Base-by-base conservation (phyloP, 2,113 vertebrate species). In the Cisticola juncidis region DNA sequence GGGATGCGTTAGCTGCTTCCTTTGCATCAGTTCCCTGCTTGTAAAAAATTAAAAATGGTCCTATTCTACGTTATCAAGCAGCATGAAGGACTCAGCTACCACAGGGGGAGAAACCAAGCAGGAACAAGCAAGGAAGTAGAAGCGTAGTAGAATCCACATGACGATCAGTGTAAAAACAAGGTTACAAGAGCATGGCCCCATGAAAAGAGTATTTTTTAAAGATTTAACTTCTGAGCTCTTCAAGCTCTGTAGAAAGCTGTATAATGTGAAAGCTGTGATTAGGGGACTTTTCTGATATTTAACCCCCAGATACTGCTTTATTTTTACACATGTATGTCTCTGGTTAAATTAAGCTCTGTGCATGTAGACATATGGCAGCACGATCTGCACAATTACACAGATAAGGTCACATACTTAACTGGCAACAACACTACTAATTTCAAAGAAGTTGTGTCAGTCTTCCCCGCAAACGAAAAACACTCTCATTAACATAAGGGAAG, bases 381-480 rank as follows among this genome's bases (percentile, higher is more conserved):
- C 88, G 95, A 94, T 97, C 96, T 97, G 96, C 84, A 96, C 86
- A 91, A 96, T 91, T 95, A 84, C 76, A 94, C 36, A 84, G 94
- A 95, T 96, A 95, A 97, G 95, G 96, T 96, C 94, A 95, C 95
- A 89, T 42, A 92, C 65, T 95, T 86, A 79, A 91, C 89, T 95
- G 88, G 96, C 88, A 96, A 86, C 74, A 96, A 80, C 81, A 48
- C 72, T 40, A 92, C 70, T 81, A 92, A 91, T 80, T 95, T 95
- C 94, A 95, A 96, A 90, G 73, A 93, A 94, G 91, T 90, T 90
- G 82, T 92, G 89, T 92, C 83, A 96, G 73, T 96, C 88, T 94
- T 94, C 18, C 14, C 40, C 68, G 56, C 44, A 60, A 92, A 71
- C 45, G 86, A 93, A 88, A 95, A 90, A n/a, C 33, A 47, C 48